Evolutionary conservation across 2,797 vertebrate genomes (phyloP).

Genomic region (Myiothlypis coronata): DNA sequence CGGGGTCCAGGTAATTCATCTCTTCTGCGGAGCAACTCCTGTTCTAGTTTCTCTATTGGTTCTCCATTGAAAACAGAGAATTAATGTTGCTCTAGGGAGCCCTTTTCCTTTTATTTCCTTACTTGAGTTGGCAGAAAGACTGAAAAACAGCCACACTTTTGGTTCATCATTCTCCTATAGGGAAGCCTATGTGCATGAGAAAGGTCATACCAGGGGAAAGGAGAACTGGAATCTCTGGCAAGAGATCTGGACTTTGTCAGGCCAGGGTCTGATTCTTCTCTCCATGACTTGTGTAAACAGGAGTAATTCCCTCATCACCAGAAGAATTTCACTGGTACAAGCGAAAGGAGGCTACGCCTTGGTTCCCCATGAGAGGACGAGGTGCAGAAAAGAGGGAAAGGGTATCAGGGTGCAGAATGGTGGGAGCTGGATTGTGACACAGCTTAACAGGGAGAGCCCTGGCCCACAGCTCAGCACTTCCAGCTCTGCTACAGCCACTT

Average conservation of each 20-base stretch:
- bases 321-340: conserved; percentile 11
- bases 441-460: neutral
- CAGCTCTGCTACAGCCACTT: neutral
- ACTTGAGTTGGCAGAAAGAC: conserved; percentile 5
- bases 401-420: neutral
- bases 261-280: conserved; percentile 43
- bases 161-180: neutral
- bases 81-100: conserved; percentile 15
- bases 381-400: neutral
- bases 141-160: neutral
- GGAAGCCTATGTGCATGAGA: neutral
- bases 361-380: neutral
- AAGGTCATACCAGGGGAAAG: conserved; percentile 30
- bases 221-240: conserved; percentile 38
- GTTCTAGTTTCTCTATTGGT: conserved; percentile 13
- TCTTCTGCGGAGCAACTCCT: neutral
- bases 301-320: neutral
- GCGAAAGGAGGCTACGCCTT: neutral
- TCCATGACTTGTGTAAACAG: conserved; percentile 49
- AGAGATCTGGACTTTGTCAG: conserved; percentile 44
- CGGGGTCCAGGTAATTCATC: neutral
- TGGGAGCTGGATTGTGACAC: neutral
- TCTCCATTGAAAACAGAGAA: conserved; percentile 4
- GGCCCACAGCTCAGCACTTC: neutral
- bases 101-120: conserved; percentile 17